Evolutionary conservation across 2,797 vertebrate species (phyloP).

Genomic region (Cirrhinus molitorella): DNA sequence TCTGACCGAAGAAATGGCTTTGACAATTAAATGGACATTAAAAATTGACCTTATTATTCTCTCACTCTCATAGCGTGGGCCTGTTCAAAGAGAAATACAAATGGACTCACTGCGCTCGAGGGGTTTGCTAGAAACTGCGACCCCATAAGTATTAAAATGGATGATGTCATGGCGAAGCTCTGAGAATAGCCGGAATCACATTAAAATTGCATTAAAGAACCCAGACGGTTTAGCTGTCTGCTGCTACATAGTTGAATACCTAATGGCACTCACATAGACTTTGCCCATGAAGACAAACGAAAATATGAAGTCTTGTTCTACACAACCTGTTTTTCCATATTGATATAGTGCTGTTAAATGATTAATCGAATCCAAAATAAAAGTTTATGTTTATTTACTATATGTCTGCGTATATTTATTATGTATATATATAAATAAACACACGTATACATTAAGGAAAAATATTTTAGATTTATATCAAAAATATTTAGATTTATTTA

Average conservation of each 20-base stretch:
- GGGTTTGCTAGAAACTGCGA: conserved; percentile 48
- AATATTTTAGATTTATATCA: too few species aligned
- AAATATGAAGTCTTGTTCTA: not conserved
- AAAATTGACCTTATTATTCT: conserved; percentile 44
- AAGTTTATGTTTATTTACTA: too few species aligned
- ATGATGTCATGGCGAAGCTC: conserved; percentile 59
- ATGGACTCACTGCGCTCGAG: conserved; percentile 45
- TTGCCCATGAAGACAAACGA: not conserved
- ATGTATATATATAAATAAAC: too few species aligned
- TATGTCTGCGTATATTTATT: too few species aligned
- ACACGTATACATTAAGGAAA: too few species aligned
- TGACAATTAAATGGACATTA: conserved; percentile 59
- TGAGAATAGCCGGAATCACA: conserved; percentile 54
- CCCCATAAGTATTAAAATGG: conserved; percentile 46
- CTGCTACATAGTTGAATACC: conserved; percentile 31
- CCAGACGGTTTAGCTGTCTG: conserved; percentile 47
- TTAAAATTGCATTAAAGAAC: conserved; percentile 59
- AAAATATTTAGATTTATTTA: too few species aligned
- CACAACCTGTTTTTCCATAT: not conserved
- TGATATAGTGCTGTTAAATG: too few species aligned
- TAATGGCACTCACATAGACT: conserved; percentile 30
- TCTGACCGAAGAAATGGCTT: conserved; percentile 51
- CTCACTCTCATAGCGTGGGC: not conserved
- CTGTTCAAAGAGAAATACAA: conserved; percentile 35
- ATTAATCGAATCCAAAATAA: too few species aligned